A percentile compares a stretch with the other conserved stretches of the same genome.
phyloP scores from a whole-genome alignment of 2,888 invertebrate genomes.

The Dysmachus trigonus region DNA sequence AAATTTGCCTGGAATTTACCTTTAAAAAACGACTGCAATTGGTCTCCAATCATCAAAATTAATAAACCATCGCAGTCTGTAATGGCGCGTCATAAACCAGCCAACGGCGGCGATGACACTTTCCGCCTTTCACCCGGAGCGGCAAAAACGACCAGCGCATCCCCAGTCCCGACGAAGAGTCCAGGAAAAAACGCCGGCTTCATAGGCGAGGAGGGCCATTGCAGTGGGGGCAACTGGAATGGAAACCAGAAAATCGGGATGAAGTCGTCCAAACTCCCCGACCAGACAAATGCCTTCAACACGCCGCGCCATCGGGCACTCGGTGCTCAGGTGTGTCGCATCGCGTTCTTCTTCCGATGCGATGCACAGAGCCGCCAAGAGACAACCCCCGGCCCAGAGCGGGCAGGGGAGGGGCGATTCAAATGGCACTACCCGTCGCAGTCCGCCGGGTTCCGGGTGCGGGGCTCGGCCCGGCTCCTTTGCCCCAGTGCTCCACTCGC shows the following conservation, averaged over 20 bases:
- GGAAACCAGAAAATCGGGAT: background rate
- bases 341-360: background rate
- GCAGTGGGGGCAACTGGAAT: background rate
- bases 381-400: background rate
- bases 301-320: background rate
- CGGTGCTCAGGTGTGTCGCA: background rate
- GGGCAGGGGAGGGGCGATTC: background rate
- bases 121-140: conserved; percentile 40
- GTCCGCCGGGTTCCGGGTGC: background rate
- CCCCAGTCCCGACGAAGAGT: conserved; percentile 2
- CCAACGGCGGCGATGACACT: conserved; percentile 43
- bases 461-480: background rate
- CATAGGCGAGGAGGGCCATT: background rate
- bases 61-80: conserved; percentile 46
- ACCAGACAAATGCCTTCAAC: background rate
- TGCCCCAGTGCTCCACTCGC: conserved; percentile 45
- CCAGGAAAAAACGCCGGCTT: background rate
- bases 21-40: background rate
- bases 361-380: background rate
- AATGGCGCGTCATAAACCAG: conserved; percentile 45
- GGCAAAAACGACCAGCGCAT: conserved; percentile 33
- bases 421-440: conserved; percentile 9
- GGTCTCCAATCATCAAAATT: conserved; percentile 46
- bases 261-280: background rate
- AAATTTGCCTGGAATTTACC: background rate